Evolutionary conservation across 1,140 invertebrate species (phyloP).

Genomic region (Camponotus floridanus): DNA sequence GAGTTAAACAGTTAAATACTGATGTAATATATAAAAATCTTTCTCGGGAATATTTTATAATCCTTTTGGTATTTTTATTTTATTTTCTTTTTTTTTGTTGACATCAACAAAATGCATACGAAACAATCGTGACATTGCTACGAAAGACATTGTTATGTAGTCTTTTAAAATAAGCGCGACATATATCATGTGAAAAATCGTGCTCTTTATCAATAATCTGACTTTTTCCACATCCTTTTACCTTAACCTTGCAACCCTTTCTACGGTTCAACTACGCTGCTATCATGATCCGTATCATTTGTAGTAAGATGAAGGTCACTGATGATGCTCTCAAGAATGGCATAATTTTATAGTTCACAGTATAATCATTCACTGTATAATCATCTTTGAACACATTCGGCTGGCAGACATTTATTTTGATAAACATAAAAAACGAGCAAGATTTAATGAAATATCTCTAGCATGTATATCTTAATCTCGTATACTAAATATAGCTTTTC

Average conservation of each 20-base stretch:
- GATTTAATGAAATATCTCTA: slow-evolving; percentile 22
- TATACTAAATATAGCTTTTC: neutral
- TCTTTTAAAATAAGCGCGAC: neutral
- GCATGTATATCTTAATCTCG: neutral
- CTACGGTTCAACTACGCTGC: slow-evolving; percentile 25
- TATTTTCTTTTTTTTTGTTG: neutral
- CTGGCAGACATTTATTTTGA: slow-evolving; percentile 17
- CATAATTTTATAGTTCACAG: slow-evolving; percentile 54
- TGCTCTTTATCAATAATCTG: slow-evolving; percentile 45
- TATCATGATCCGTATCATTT: slow-evolving; percentile 39
- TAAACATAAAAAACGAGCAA: slow-evolving; percentile 9
- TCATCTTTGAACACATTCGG: slow-evolving; percentile 39
- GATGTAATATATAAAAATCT: no score
- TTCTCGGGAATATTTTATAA: no score
- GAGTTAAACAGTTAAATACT: no score
- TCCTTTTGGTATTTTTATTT: neutral
- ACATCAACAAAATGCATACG: neutral
- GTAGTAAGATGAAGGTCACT: slow-evolving; percentile 47
- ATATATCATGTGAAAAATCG: slow-evolving; percentile 4
- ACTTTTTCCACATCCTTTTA: slow-evolving; percentile 20
- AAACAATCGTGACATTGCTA: slow-evolving; percentile 2
- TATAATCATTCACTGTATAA: slow-evolving; percentile 32
- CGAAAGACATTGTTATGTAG: slow-evolving; percentile 34
- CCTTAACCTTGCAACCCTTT: slow-evolving; percentile 23
- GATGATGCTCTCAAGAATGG: slow-evolving; percentile 44